Conservation (phyloP, 2,888 invertebrate species). For the Lithophane socia region DNA sequence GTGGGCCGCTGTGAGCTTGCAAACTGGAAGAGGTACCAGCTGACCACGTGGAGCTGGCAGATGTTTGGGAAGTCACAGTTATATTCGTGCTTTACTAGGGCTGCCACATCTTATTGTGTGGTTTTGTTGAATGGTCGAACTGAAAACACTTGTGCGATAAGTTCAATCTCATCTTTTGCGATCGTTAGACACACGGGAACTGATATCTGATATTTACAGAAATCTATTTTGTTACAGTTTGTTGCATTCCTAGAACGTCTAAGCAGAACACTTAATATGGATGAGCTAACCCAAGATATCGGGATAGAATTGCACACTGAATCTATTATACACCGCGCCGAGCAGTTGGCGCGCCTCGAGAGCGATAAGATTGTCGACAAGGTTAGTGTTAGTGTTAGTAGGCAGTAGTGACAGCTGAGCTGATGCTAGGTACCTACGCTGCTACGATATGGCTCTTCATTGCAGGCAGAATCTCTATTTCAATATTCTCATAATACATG, state of each 20-base stretch:
- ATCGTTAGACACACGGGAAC: constrained; percentile 8
- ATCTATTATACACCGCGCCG: constrained; percentile 95
- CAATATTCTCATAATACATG: background rate
- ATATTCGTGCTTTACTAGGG: background rate
- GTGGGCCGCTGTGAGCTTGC: background rate
- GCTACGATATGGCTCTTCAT: background rate
- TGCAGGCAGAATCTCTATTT: background rate
- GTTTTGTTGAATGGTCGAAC: background rate
- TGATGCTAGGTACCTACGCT: constrained; percentile 26
- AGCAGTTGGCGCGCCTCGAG: constrained; percentile 95
- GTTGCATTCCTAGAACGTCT: constrained; percentile 96
- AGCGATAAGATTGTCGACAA: constrained; percentile 96
- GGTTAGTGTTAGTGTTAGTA: constrained; percentile 92
- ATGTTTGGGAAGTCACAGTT: background rate
- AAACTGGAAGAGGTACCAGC: background rate
- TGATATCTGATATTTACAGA: constrained; percentile 9
- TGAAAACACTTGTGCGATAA: no score
- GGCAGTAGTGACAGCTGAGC: background rate
- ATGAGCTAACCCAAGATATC: constrained; percentile 95
- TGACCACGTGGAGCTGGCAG: background rate
- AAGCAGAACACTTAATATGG: constrained; percentile 95
- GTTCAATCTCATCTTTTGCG: background rate
- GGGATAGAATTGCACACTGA: constrained; percentile 96
- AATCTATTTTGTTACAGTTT: constrained; percentile 89
- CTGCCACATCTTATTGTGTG: background rate